Conservation (phyloP, 2,113 vertebrate genomes). For the Myiozetetes cayanensis region DNA sequence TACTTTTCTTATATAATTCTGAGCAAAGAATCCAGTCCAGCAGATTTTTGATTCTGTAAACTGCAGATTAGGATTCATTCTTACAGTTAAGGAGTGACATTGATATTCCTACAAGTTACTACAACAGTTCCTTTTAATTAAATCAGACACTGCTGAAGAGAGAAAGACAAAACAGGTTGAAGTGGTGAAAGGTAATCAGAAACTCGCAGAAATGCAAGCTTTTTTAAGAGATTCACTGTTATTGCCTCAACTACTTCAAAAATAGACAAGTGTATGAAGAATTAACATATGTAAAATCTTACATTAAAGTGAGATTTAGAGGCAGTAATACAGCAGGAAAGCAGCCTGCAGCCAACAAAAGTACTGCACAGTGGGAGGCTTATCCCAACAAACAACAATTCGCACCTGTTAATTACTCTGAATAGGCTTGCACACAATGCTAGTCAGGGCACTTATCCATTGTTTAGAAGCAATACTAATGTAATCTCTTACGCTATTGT, state of each 20-base stretch:
- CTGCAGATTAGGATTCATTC: not conserved
- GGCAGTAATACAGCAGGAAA: not conserved
- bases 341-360: conserved; percentile 13
- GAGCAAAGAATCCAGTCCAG: not conserved
- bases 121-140: not conserved
- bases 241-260: not conserved
- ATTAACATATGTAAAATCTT: conserved; percentile 2
- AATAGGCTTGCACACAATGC: not conserved
- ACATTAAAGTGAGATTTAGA: conserved; percentile 4
- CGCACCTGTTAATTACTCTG: conserved; percentile 59
- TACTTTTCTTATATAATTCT: not conserved
- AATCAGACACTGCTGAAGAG: not conserved
- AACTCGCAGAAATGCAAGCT: not conserved
- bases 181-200: not conserved
- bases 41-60: not conserved
- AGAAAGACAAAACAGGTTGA: not conserved
- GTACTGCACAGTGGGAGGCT: conserved; percentile 2
- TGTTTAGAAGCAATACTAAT: conserved; percentile 33
- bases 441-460: not conserved
- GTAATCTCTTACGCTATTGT: not conserved
- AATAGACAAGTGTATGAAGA: not conserved
- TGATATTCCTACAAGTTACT: not conserved
- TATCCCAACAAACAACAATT: conserved; percentile 41
- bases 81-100: not conserved
- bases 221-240: conserved; percentile 16